phyloP scores from a whole-genome alignment of 2,888 invertebrate species.

The Amiota minor region DNA sequence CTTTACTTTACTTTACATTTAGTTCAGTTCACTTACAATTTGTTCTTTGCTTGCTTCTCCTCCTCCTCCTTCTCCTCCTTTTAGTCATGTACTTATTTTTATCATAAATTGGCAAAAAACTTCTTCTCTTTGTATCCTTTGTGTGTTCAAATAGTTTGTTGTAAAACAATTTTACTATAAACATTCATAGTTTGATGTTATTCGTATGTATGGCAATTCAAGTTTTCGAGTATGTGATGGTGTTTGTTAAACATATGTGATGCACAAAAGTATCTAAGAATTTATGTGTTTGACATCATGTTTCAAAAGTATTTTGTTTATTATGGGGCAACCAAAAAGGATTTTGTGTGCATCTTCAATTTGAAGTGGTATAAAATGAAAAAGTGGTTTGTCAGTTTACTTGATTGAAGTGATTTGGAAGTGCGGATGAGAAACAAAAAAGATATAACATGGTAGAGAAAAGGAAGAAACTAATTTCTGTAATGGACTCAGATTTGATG shows the following conservation, averaged over 20 bases:
- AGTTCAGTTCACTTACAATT: neutral
- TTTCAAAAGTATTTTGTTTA: slow-evolving; percentile 17
- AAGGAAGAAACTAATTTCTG: too few species aligned
- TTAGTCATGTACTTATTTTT: slow-evolving; percentile 31
- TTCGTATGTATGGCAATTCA: slow-evolving; percentile 32
- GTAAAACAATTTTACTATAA: slow-evolving; percentile 10
- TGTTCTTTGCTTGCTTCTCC: slow-evolving; percentile 21
- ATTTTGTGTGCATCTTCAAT: neutral
- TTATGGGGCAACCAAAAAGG: neutral
- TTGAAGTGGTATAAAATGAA: neutral
- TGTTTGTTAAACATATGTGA: neutral
- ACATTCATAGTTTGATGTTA: slow-evolving; percentile 50
- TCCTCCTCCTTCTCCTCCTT: neutral
- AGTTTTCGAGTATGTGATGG: too few species aligned
- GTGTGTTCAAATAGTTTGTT: slow-evolving; percentile 22
- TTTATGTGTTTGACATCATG: neutral
- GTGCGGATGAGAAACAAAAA: too few species aligned
- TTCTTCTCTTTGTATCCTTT: slow-evolving; percentile 15
- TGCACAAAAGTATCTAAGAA: neutral
- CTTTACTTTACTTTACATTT: slow-evolving; percentile 25
- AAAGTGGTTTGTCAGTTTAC: neutral
- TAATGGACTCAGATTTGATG: too few species aligned
- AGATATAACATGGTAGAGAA: too few species aligned
- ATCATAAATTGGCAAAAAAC: slow-evolving; percentile 60
- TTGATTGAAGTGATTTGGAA: too few species aligned